Base-by-base conservation (phyloP, 2,888 invertebrate species). In the Andricus curvator region DNA sequence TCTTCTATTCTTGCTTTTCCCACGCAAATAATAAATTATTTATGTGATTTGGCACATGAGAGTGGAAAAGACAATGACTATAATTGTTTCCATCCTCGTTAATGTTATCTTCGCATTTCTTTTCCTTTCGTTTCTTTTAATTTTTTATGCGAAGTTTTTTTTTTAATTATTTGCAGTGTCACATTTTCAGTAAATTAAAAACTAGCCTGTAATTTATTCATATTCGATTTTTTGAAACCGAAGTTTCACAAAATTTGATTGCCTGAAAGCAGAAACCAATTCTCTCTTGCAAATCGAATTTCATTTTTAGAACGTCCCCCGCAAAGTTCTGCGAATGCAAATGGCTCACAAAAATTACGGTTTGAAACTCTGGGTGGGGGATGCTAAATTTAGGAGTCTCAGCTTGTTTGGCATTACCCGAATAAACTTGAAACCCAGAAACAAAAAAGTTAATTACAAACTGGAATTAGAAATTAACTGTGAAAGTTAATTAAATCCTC, bases 251-350 rank as follows among this genome's bases (percentile, higher is more conserved):
- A 70, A 41, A 68, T 44, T 44, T 37, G 17, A 48, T 48, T 48
- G 4, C 17, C 41, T 41, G 13, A 13, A 22, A 11, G 37, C 22
- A 41, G 22, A 15, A 41, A 6, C 22, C 68, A 68, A 29, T 56
- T 29, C 33, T 20, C 29, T n/a, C 9, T 81, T 56, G 68, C 78
- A 68, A 68, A 65, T 56, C 29, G 64, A 48, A 64, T 29, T 74
- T 74, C 74, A 74, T 74, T 74, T 74, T 74, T 74, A 74, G 74
- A 74, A 51, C 74, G 33, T n/a, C 74, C 33, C 74, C 29, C 74
- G 51, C 74, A 74, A 51, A 70, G 51, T 70, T 70, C 25, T 70
- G 20, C 29, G 74, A 74, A 74, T 56, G 29, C 33, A 74, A 74
- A 74, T 74, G 33, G 33, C 56, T 29, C 51, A 37, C 33, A 74